Base-by-base conservation (phyloP, 2,888 invertebrate species). In the Amaurobius ferox region DNA sequence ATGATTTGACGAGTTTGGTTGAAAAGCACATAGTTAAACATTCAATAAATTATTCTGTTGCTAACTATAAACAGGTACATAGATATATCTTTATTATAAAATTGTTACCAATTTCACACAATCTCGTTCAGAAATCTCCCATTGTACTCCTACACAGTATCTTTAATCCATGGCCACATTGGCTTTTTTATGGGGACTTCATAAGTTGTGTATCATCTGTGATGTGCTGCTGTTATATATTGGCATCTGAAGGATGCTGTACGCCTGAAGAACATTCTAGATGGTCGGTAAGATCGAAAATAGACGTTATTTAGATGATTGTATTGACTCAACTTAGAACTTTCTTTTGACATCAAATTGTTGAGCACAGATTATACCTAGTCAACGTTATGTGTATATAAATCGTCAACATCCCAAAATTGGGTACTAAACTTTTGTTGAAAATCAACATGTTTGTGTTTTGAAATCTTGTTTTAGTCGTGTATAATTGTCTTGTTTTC, bases 151-250 rank as follows among this genome's bases (percentile, higher is more conserved):
- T 48, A 19, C 23, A 29, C 19, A 30, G 16, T 61, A 26, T 28
- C 26, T 55, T 23, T 62, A 76, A 68, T 74, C 68, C 62, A 76
- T 83, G 44, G 72, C 79, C 81, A 74, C 32, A 72, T 79, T 70
- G 73, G 68, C 71, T 61, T 62, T 83, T 83, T 70, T 76, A 61
- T 19, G 40, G 61, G 32, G 48, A 83, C 62, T 76, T 61, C 67
- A 32, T 76, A 48, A 81, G 70, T 61, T 76, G 39, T 62, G 44
- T 81, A 32, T 76, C 74, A 76, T 74, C 81, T 83, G 81, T 83
- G 81, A 83, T 83, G 81, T 70, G 81, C 76, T 83, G 44, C 70
- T 32, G 55, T 30, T 74, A 67, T 29, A 48, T 32, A 35, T 32
- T 62, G 19, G 81, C 70, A 68, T 76, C 76, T 23, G 55, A 55